These are phyloP conservation scores for Chrosomus eos DNA, from an alignment of 2,797 vertebrate genomes.

Conservation along the genomic window DNA sequence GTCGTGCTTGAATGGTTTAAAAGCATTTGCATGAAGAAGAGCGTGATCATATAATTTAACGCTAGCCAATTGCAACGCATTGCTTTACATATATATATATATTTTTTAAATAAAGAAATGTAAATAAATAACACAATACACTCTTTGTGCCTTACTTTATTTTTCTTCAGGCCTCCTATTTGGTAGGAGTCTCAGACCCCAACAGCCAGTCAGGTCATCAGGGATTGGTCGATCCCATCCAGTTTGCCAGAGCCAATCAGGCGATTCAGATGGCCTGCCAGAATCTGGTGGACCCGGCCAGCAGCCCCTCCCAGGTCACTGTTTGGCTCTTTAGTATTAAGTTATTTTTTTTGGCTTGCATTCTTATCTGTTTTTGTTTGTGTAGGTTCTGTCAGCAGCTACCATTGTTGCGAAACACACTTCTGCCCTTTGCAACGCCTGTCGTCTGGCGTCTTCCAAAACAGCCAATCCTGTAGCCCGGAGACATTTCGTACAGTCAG, in stretches of 20 bases:
- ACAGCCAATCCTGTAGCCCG: constrained; percentile 96
- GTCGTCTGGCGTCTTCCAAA: constrained; percentile 95
- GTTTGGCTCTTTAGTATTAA: constrained; percentile 1
- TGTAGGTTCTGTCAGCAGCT: constrained; percentile 93
- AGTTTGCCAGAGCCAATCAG: constrained; percentile 95
- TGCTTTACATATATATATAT: too few species aligned
- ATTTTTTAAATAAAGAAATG: too few species aligned
- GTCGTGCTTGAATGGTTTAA: too few species aligned
- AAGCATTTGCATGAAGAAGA: too few species aligned
- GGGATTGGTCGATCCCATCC: constrained; percentile 97
- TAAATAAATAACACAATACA: background rate
- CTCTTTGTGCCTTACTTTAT: background rate
- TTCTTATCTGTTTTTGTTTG: constrained; percentile 47
- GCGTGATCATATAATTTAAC: too few species aligned
- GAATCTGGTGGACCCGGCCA: constrained; percentile 94
- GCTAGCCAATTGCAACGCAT: too few species aligned
- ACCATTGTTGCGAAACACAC: constrained; percentile 99
- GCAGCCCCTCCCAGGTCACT: constrained; percentile 94
- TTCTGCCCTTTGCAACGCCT: constrained; percentile 95
- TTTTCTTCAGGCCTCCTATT: constrained; percentile 87
- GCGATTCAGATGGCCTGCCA: constrained; percentile 99
- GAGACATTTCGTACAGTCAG: constrained; percentile 98
- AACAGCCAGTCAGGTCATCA: constrained; percentile 98
- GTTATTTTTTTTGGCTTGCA: background rate
- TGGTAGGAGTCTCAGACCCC: constrained; percentile 96